Percentiles rank a stretch among this genome's conserved stretches.
These are phyloP conservation scores for Oligia strigilis DNA, from an alignment of 2,888 invertebrate species.

Conservation along the genomic window DNA sequence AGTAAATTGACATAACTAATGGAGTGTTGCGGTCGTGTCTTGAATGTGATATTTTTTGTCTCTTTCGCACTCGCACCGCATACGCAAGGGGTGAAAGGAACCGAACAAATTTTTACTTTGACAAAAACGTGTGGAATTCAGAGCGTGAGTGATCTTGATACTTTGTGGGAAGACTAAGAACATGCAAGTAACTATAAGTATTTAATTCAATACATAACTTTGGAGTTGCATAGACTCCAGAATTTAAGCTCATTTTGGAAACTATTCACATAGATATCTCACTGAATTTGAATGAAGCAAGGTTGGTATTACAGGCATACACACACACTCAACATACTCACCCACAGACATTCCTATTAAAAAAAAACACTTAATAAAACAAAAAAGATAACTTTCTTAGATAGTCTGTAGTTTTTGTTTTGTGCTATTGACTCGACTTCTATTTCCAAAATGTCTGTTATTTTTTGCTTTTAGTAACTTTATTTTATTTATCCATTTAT, in stretches of 20 bases:
- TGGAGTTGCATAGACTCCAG: neutral
- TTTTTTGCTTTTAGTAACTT: neutral
- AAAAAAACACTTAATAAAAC: neutral
- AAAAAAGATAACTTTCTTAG: too few species aligned
- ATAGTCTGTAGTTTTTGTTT: conserved; percentile 1
- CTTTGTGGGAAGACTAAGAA: conserved; percentile 60
- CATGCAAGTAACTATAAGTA: neutral
- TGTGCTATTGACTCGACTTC: neutral
- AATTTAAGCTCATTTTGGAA: neutral
- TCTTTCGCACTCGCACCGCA: conserved; percentile 49
- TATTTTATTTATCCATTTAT: too few species aligned
- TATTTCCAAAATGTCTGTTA: neutral
- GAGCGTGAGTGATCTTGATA: conserved; percentile 74
- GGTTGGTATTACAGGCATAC: neutral
- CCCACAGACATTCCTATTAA: neutral
- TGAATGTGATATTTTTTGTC: conserved; percentile 66
- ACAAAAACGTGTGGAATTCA: conserved; percentile 71
- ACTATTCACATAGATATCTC: neutral
- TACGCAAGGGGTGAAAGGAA: conserved; percentile 79
- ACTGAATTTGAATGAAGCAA: neutral
- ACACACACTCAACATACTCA: neutral
- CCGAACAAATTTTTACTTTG: conserved; percentile 75
- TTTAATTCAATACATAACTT: neutral
- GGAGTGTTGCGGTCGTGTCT: conserved; percentile 63
- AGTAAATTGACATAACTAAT: conserved; percentile 68